Base-by-base conservation (phyloP, 2,888 invertebrate genomes). In the Falcaria lacertinaria region DNA sequence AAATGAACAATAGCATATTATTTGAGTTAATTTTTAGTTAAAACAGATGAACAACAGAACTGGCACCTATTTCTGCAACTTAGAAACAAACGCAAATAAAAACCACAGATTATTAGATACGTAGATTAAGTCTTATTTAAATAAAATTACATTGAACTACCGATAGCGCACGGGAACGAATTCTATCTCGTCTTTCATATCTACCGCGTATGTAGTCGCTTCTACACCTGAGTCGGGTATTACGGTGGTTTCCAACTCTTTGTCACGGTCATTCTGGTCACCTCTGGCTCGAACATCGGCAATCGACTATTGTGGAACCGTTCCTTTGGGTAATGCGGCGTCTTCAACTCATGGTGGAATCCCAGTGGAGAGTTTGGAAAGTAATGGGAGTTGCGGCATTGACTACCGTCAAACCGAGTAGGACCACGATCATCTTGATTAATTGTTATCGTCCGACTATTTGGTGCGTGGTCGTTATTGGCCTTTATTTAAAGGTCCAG, bases 121-220 rank as follows among this genome's bases (percentile, higher is more conserved):
- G 13, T 13, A 15, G 14, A 4, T 19, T 19, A 4, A 8, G 19
- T 6, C 41, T 41, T 41, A 25, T 13, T 38, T 16, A 13, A 15
- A 22, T 53, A 33, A 48, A 43, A 45, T 44, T 48, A 40, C 33
- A 43, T 45, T 41, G 47, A 47, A 32, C 42, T 44, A 14, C 4
- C 33, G 35, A 53, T 69, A 75, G 35, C 52, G 64, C 13, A 81
- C 64, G 1, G 85, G 80, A 8, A 87, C 80, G 45, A 87, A 86
- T 40, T 87, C 87, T 0, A 77, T 58, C 5, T 85, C 81, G 39
- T 79, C 65, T 15, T 76, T 80, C 15, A 82, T 43, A 41, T 84
- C 79, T 0, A 87, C 83, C 0, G 83, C 69, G 50, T 87, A 84
- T 0, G 84, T 87, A 0, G 87, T 85, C 0, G 80, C 80, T 58